Evolutionary conservation across 2,113 vertebrate genomes (phyloP).

Genomic region (Muntiacus reevesi): DNA sequence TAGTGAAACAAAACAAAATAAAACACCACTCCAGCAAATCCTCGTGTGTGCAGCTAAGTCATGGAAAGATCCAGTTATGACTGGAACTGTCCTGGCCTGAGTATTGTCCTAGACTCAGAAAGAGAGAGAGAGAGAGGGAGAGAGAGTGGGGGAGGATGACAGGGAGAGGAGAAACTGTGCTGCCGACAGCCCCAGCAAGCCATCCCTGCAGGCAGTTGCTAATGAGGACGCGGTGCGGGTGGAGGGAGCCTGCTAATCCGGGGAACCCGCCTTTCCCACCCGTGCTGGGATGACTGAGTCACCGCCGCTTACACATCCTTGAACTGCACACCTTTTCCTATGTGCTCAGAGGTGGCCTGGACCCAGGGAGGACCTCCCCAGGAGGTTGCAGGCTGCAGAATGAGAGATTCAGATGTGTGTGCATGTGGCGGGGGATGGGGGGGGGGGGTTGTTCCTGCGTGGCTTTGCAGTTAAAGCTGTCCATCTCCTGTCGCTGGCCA

Average conservation of each 20-base stretch:
- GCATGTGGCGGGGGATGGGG: not conserved
- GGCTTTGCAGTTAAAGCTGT: constrained; percentile 36
- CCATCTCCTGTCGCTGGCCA: constrained; percentile 31
- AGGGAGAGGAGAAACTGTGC: not conserved
- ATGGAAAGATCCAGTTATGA: constrained; percentile 49
- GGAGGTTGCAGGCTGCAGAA: not conserved
- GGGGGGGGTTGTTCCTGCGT: not conserved
- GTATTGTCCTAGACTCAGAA: not conserved
- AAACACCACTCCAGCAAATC: constrained; percentile 31
- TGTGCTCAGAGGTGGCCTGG: not conserved
- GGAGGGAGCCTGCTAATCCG: constrained; percentile 27
- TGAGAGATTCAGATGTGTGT: constrained; percentile 11
- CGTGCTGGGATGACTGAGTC: constrained; percentile 37
- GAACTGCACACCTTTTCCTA: constrained; percentile 48
- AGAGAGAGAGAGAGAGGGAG: not conserved
- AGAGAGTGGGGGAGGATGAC: not conserved
- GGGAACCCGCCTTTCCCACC: constrained; percentile 20
- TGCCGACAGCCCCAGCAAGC: not conserved
- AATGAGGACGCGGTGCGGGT: constrained; percentile 36
- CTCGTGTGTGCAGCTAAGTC: constrained; percentile 36
- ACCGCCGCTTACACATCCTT: constrained; percentile 47
- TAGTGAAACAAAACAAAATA: constrained; percentile 58
- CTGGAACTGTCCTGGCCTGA: constrained; percentile 22
- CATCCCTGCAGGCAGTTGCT: not conserved
- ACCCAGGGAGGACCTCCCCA: not conserved